phyloP scores from a whole-genome alignment of 2,888 invertebrate genomes.

The Ophion ellenae region DNA sequence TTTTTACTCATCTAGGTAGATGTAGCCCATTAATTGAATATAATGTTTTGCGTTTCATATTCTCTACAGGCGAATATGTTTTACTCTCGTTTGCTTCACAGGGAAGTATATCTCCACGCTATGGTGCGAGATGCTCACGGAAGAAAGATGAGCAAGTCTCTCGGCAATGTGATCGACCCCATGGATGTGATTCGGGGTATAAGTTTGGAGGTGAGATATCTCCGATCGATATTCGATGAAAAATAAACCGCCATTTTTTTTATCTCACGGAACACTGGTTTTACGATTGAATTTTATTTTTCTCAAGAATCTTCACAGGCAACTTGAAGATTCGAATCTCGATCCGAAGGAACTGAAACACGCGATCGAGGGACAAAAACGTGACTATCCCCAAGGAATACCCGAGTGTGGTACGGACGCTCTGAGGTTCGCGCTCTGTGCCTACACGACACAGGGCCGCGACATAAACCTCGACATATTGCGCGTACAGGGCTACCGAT shows the following conservation, averaged over 20 bases:
- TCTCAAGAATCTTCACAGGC: conserved; percentile 87
- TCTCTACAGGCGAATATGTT: neutral
- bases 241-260: neutral
- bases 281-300: neutral
- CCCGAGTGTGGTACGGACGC: conserved; percentile 99
- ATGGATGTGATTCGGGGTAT: conserved; percentile 97
- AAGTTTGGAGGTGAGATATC: conserved; percentile 87
- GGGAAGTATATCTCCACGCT: conserved; percentile 97
- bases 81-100: conserved; percentile 72
- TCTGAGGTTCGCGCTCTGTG: conserved; percentile 94
- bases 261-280: neutral
- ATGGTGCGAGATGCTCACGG: conserved; percentile 99
- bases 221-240: neutral
- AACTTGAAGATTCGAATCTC: conserved; percentile 91
- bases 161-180: conserved; percentile 99
- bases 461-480: conserved; percentile 98
- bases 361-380: conserved; percentile 84
- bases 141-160: conserved; percentile 99
- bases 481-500: conserved; percentile 96
- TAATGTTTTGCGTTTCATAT: no score
- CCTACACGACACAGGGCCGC: conserved; percentile 94
- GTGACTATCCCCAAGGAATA: conserved; percentile 92
- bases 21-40: no score
- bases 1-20: no score
- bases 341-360: conserved; percentile 90